A percentile compares a stretch with the other conserved stretches of the same genome.
These are phyloP conservation scores for Nasua narica DNA, from an alignment of 2,797 vertebrate genomes.

Conservation along the genomic window DNA sequence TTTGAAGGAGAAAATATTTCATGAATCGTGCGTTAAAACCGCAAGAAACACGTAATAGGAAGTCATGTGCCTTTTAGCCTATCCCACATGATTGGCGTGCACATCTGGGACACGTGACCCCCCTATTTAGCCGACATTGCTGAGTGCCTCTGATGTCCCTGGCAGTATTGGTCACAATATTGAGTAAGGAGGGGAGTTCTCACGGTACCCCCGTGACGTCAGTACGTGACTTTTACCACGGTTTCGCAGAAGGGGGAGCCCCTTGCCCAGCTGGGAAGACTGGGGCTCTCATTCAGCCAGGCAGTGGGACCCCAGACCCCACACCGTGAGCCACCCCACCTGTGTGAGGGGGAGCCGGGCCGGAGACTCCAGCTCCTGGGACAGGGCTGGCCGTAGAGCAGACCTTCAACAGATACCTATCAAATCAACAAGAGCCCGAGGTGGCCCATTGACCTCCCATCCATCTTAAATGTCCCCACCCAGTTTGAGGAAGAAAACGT, in stretches of 20 bases:
- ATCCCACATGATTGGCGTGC: background rate
- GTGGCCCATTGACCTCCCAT: background rate
- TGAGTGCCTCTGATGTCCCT: background rate
- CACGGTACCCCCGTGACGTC: background rate
- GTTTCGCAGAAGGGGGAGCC: background rate
- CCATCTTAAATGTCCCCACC: background rate
- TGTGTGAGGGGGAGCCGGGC: background rate
- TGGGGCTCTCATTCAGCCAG: background rate
- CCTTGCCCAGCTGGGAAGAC: background rate
- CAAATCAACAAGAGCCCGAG: background rate
- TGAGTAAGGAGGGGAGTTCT: background rate
- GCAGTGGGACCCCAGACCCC: fast-evolving
- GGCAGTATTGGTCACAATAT: background rate
- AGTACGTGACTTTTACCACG: fast-evolving
- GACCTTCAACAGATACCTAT: fast-evolving
- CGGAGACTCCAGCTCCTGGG: background rate
- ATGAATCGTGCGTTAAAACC: background rate
- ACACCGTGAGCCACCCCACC: fast-evolving
- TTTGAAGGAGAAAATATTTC: background rate
- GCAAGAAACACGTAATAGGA: background rate
- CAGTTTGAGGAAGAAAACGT: background rate
- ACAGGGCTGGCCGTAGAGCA: too few relatives aligned
- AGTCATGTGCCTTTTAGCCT: background rate
- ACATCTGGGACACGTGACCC: background rate
- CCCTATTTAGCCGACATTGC: fast-evolving